Evolutionary conservation across 2,113 vertebrate species (phyloP).

Genomic region (Thunnus thynnus): DNA sequence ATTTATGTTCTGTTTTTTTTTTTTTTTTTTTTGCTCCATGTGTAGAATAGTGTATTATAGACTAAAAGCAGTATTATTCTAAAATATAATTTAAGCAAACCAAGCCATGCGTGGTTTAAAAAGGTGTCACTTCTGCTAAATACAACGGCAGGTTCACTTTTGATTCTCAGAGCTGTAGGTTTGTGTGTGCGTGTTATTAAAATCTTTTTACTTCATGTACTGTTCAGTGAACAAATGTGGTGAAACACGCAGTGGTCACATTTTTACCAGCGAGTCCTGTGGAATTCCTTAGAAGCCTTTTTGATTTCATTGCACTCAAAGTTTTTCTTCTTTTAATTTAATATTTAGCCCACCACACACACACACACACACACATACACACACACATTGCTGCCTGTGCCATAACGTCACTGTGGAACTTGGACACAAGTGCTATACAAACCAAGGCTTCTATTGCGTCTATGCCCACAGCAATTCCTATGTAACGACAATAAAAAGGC

Average conservation of each 20-base stretch:
- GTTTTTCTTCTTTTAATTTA: constrained; percentile 52
- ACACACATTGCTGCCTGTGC: constrained; percentile 73
- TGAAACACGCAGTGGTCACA: constrained; percentile 67
- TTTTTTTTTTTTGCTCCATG: constrained; percentile 72
- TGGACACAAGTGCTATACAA: constrained; percentile 77
- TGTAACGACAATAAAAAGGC: constrained; percentile 78
- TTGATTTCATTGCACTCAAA: constrained; percentile 74
- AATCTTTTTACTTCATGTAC: constrained; percentile 75
- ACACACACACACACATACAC: no score
- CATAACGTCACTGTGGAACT: constrained; percentile 81
- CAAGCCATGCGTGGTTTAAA: constrained; percentile 85
- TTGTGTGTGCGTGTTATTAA: constrained; percentile 45
- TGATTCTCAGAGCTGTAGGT: constrained; percentile 74
- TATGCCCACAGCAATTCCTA: constrained; percentile 82
- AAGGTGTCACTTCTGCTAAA: constrained; percentile 79
- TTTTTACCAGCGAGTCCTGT: constrained; percentile 64
- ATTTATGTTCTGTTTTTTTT: constrained; percentile 70
- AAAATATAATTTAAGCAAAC: constrained; percentile 91
- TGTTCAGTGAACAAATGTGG: constrained; percentile 40
- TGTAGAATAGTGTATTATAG: constrained; percentile 92
- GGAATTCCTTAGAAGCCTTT: constrained; percentile 76
- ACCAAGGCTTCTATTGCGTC: constrained; percentile 79
- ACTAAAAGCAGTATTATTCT: constrained; percentile 90
- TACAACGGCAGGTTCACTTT: constrained; percentile 74
- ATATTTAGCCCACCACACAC: constrained; percentile 22